phyloP scores from a whole-genome alignment of 2,888 invertebrate species.

The Conistra vaccinii region DNA sequence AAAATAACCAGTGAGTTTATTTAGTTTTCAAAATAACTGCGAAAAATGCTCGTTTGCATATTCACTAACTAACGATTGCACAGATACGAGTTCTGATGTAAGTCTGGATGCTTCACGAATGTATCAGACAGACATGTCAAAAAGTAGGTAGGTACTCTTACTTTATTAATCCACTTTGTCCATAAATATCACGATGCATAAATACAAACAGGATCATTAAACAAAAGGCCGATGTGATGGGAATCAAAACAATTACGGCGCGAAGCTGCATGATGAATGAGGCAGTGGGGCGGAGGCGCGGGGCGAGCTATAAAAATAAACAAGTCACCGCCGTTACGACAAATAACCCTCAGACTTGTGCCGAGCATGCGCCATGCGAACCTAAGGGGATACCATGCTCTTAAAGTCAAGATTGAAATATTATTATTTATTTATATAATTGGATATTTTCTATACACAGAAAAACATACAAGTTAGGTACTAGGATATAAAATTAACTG shows the following conservation, averaged over 20 bases:
- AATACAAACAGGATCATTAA: slow-evolving; percentile 46
- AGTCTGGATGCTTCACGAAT: background rate
- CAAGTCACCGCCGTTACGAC: slow-evolving; percentile 70
- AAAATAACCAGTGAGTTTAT: background rate
- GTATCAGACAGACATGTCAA: background rate
- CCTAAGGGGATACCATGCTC: slow-evolving; percentile 15
- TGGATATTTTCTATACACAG: background rate
- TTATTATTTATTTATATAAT: background rate
- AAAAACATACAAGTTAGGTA: background rate
- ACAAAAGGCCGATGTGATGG: slow-evolving; percentile 51
- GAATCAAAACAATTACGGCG: slow-evolving; percentile 65
- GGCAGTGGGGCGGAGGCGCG: slow-evolving; percentile 35
- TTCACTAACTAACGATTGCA: background rate
- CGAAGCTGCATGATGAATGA: slow-evolving; percentile 65
- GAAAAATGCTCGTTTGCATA: background rate
- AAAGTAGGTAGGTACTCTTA: background rate
- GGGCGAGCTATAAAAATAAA: slow-evolving; percentile 69
- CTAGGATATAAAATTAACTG: background rate
- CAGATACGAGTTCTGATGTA: background rate
- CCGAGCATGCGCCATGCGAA: slow-evolving; percentile 66
- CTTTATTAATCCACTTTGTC: background rate
- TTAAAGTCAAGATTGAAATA: slow-evolving; percentile 5
- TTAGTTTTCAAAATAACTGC: background rate
- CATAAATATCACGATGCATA: slow-evolving; percentile 16
- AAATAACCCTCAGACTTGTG: slow-evolving; percentile 65